Conservation (phyloP, 2,113 vertebrate species). For the Centropus unirufus region DNA sequence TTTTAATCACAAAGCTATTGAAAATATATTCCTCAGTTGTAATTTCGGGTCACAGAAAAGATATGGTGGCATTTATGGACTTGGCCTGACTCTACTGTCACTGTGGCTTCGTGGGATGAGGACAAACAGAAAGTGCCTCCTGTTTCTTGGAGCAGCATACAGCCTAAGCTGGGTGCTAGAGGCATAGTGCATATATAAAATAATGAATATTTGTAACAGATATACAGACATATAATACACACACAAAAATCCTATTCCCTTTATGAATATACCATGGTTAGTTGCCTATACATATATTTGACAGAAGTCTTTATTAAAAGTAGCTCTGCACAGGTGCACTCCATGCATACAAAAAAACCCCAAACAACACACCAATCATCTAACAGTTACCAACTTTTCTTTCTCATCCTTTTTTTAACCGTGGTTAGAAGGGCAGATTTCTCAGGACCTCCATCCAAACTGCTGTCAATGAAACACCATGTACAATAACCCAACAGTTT, state of each 20-base stretch:
- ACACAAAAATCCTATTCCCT: not conserved
- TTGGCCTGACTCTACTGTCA: not conserved
- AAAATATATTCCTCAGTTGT: not conserved
- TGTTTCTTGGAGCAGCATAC: not conserved
- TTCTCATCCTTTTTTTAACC: not conserved
- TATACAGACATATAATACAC: not conserved
- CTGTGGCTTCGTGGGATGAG: not conserved
- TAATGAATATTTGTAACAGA: not conserved
- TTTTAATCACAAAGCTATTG: not conserved
- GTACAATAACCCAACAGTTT: not conserved
- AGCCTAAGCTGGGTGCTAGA: not conserved
- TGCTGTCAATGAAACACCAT: not conserved
- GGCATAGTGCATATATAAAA: fast-evolving
- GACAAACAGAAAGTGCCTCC: not conserved
- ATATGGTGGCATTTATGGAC: not conserved
- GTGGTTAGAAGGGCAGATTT: not conserved
- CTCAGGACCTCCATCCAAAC: not conserved
- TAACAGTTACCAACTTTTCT: not conserved
- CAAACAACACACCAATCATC: no score
- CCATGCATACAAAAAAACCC: not conserved
- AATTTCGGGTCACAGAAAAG: not conserved
- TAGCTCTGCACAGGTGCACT: not conserved
- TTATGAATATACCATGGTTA: not conserved
- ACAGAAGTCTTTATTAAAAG: not conserved
- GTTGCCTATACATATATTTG: not conserved